A percentile compares a stretch with the other conserved stretches of the same genome.
Evolutionary conservation across 2,888 invertebrate species (phyloP).

Genomic region (Lithophane ornitopus): DNA sequence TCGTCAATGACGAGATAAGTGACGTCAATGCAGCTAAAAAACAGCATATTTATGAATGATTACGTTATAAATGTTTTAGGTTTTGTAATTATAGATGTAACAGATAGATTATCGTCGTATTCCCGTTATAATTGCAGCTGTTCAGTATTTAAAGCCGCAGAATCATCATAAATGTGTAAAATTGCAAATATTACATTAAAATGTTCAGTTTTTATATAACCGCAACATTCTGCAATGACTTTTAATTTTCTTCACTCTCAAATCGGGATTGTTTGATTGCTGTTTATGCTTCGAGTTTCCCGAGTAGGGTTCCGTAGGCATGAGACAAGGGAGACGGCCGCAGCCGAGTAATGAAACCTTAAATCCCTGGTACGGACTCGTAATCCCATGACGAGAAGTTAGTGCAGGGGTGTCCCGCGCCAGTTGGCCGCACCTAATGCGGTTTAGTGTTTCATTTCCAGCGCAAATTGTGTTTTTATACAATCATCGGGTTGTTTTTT

Average conservation of each 20-base stretch:
- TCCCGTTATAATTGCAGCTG: conserved; percentile 10
- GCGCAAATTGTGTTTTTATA: conserved; percentile 88
- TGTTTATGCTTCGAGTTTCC: conserved; percentile 53
- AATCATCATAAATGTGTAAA: conserved; percentile 1
- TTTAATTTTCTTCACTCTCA: not conserved
- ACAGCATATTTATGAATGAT: not conserved
- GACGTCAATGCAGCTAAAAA: conserved; percentile 22
- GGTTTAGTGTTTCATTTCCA: conserved; percentile 89
- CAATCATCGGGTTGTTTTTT: conserved; percentile 81
- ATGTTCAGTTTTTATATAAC: not conserved
- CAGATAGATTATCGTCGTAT: conserved; percentile 12
- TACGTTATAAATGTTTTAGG: not conserved
- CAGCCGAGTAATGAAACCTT: conserved; percentile 89
- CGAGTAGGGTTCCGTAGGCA: conserved; percentile 63
- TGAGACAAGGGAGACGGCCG: conserved; percentile 71
- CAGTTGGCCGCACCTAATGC: conserved; percentile 89
- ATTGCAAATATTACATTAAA: not conserved
- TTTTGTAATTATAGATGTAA: conserved; percentile 20
- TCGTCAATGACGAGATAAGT: conserved; percentile 16
- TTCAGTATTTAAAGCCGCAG: not conserved
- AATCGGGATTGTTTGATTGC: not conserved
- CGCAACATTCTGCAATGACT: not conserved
- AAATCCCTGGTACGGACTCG: conserved; percentile 90
- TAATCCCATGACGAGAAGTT: conserved; percentile 89
- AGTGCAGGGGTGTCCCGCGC: conserved; percentile 80